Percentiles rank a stretch among this genome's conserved stretches.
Conservation (phyloP, 1,140 invertebrate species). For the Drosophila aff. region DNA sequence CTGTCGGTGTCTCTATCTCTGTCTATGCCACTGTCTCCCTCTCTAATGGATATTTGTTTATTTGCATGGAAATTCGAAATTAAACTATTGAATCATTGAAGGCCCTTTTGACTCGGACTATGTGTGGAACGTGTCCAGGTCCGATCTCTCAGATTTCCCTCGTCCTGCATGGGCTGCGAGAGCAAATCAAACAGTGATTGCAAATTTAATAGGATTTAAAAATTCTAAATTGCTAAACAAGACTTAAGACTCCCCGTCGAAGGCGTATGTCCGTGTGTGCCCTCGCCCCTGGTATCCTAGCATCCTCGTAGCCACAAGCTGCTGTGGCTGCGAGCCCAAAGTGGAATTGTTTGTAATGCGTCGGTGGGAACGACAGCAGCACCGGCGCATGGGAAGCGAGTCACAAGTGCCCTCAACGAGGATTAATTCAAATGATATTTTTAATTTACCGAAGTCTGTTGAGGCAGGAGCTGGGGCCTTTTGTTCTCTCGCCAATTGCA, state of each 20-base stretch:
- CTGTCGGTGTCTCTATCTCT: not conserved
- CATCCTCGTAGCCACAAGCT: constrained; percentile 67
- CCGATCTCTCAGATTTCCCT: constrained; percentile 19
- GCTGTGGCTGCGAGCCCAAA: constrained; percentile 70
- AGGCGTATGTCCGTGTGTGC: constrained; percentile 21
- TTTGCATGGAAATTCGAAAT: constrained; percentile 68
- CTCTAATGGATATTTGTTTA: constrained; percentile 58
- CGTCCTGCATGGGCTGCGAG: constrained; percentile 28
- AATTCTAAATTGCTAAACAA: constrained; percentile 79
- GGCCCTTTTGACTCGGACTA: constrained; percentile 59
- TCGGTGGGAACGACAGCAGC: constrained; percentile 53
- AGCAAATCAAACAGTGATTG: constrained; percentile 77
- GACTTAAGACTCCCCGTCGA: constrained; percentile 46
- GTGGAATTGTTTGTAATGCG: constrained; percentile 81
- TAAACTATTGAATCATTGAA: constrained; percentile 76
- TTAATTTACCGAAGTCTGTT: constrained; percentile 54
- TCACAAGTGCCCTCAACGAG: constrained; percentile 46
- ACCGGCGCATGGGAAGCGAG: not conserved
- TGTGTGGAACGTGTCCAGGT: constrained; percentile 34
- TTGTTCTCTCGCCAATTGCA: constrained; percentile 39
- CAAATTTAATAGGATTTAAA: constrained; percentile 77
- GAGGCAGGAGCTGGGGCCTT: constrained; percentile 5
- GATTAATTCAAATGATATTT: constrained; percentile 79
- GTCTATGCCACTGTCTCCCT: not conserved
- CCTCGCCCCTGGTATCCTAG: constrained; percentile 6